Evolutionary conservation across 2,888 invertebrate species (phyloP), one percentile per base, ranked within the genome.

Genomic region (Hypomecis atomaria): DNA sequence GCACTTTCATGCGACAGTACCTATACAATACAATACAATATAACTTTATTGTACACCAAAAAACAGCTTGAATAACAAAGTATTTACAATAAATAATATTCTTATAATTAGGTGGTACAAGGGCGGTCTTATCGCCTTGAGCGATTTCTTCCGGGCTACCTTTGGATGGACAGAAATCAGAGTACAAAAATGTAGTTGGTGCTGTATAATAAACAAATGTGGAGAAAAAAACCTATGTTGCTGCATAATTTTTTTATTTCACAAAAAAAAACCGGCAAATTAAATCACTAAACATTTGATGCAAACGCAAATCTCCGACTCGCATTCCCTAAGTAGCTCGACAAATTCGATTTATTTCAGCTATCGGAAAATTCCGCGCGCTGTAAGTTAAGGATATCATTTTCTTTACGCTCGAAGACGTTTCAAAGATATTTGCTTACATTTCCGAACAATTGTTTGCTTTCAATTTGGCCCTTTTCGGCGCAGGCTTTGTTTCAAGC

Each of bases 301-400:
- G 49, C 7, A 62, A 62, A 53, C 61, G 50, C 56, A 70, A 68
- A 67, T 67, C 64, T 62, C 59, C 54, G 57, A 48, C 58, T 45
- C 49, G 54, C 59, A 54, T 66, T 23, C 55, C 55, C 56, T 62
- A 65, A 69, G 68, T 57, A 55, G 57, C 65, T 58, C 36, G 65
- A 62, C 66, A 65, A 70, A 68, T 56, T 66, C 70, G 52, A 70
- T 71, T 68, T 67, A 59, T 69, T 71, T 71, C 63, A 61, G 61
- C 65, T 62, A 57, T 56, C 58, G 47, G 37, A 52, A 57, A 62
- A 56, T 49, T 57, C 23, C 40, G 50, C 44, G 34, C 50, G 34
- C 37, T 38, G 53, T 45, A 56, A 56, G 47, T 56, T 40, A 47
- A 47, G 56, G 47, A 47, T 56, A 56, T 56, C 47, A 47, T 56